Conservation (phyloP, 2,797 vertebrate genomes). For the Clarias platycephalus region DNA sequence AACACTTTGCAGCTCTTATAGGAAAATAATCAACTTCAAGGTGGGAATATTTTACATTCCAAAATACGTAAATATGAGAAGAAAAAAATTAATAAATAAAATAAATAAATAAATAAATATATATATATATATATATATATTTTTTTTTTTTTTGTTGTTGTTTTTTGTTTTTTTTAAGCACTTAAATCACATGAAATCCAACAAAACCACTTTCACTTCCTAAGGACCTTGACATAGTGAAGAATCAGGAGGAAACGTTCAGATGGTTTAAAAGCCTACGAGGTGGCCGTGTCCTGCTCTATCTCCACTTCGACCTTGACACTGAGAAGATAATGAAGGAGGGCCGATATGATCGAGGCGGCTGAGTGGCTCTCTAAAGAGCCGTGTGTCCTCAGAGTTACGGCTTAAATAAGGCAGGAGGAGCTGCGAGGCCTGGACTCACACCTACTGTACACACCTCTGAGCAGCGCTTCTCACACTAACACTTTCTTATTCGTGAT, state of each 20-base stretch:
- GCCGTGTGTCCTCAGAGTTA: conserved; percentile 38
- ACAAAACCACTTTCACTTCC: too few species aligned
- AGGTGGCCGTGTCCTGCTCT: conserved; percentile 35
- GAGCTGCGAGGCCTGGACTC: conserved; percentile 17
- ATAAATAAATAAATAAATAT: too few species aligned
- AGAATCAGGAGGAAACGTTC: neutral
- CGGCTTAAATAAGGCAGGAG: conserved; percentile 45
- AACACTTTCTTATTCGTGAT: conserved; percentile 10
- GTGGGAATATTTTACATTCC: neutral
- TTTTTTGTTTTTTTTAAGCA: too few species aligned
- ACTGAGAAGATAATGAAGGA: conserved; percentile 46
- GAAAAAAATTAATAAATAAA: too few species aligned
- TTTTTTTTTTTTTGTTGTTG: too few species aligned
- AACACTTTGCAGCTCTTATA: neutral
- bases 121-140: too few species aligned
- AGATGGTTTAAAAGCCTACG: conserved; percentile 17
- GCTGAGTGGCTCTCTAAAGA: conserved; percentile 46
- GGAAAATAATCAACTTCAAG: neutral
- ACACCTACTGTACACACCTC: neutral
- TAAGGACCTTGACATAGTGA: neutral
- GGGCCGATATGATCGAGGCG: conserved; percentile 39
- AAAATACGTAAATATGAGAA: neutral
- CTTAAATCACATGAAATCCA: neutral
- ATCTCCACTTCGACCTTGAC: conserved; percentile 49
- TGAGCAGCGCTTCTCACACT: conserved; percentile 24